Base-by-base conservation (phyloP, 2,797 vertebrate genomes). In the Zonotrichia albicollis region DNA sequence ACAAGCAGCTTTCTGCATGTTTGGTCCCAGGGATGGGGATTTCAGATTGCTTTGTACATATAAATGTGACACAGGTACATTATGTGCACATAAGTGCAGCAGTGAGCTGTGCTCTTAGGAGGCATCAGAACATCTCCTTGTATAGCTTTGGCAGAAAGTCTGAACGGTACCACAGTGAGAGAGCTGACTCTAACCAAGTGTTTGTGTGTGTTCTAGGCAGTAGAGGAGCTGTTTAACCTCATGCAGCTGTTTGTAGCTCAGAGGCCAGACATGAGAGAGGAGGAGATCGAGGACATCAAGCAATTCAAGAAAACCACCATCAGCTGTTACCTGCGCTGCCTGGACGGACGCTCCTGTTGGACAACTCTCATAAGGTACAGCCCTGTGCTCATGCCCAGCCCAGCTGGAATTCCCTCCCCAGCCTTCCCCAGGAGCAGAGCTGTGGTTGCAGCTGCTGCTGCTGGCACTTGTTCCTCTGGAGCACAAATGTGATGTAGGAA, bases 291-390 rank as follows among this genome's bases (percentile, higher is more conserved):
- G 95, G 99, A 99, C 84, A 97, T 99, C 72, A 99, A 99, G 67
- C 99, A 99, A 96, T 99, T 99, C 91, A 99, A 99, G 98, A 99
- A 99, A 96, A 99, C 99, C 71, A 99, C 99, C 94, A 99, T 99
- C 97, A 99, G 98, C 98, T 99, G 99, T 97, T 99, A 99, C 95
- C 98, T 99, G 91, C 99, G 99, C 96, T 99, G 99, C 95, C 98
- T 99, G 98, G 99, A 99, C 20, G 99, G 99, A 16, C 99, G 99
- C 70, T 99, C 99, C 91, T 99, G 99, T 97, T 99, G 99, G 99
- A 99, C 99, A 67, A 99, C 99, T 7, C 99, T 99, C 97, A 99
- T 99, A 98, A 99, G 99, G 99, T 99, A 97, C 9, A 8, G 38
- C 32, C 11, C 23, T 46, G 32, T 45, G 40, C 32, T 76, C 34